Base-by-base conservation (phyloP, 2,888 invertebrate genomes). In the Caenorhabditis angaria region DNA sequence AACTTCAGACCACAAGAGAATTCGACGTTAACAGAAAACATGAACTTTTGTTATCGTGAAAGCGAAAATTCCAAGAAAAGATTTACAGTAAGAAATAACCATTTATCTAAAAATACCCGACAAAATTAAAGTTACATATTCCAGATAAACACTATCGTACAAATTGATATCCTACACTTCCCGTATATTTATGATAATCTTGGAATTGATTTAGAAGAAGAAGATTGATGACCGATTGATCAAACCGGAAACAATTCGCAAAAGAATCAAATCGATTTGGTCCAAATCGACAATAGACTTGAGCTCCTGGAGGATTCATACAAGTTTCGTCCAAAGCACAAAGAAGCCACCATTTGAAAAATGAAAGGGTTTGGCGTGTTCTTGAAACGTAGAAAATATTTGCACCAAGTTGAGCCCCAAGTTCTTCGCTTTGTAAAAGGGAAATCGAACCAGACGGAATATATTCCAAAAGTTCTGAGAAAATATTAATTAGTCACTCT, bases 341-440 rank as follows among this genome's bases (percentile, higher is more conserved):
- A n/a, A 66, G 53, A 12, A 61, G 27, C 66, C 61, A 61, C 65
- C 65, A 67, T 41, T 67, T 67, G 32, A 67, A 58, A 20, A 59
- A 3, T 25, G 62, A 53, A 1, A 62, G 27, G 1, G 61, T 27
- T 24, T 54, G 58, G 22, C 57, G 47, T n/a, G 62, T 68, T 22
- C 59, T 27, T 0, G 59, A 58, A 1, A 68, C 48, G 14, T 58
- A 68, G 24, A 68, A 54, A 1, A 58, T 58, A 29, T 68, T 68
- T 18, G 67, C 67, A 6, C 67, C 67, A 0, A 68, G 50, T 41
- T 68, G 67, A 1, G 48, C 1, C 25, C 66, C 66, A 5, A 24
- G 28, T 2, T 61, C n/a, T 24, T 61, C 57, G 27, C 14, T 48
- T 68, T 62, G 62, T 29, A 68, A 12, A 3, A 68, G 27, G 1